phyloP scores from a whole-genome alignment of 2,888 invertebrate genomes.

The Thera britannica region DNA sequence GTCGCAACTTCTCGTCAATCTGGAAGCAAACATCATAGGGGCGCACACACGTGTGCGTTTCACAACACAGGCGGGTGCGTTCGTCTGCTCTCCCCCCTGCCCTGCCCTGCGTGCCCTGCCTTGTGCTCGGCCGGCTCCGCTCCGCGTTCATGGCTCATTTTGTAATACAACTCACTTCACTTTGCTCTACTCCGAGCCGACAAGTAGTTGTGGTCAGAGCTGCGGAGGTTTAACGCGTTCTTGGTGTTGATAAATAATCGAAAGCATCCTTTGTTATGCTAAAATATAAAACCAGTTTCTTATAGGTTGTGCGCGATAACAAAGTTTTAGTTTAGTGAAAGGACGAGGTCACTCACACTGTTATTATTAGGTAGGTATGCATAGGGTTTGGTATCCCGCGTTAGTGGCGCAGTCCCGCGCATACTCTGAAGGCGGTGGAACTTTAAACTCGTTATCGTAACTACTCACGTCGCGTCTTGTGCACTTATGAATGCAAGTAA shows the following conservation, averaged over 20 bases:
- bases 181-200: slow-evolving; percentile 51
- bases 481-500: slow-evolving; percentile 48
- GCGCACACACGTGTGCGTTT: slow-evolving; percentile 63
- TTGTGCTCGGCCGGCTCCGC: slow-evolving; percentile 46
- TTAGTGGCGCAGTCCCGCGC: slow-evolving; percentile 60
- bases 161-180: slow-evolving; percentile 65
- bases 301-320: slow-evolving; percentile 51
- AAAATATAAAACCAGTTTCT: slow-evolving; percentile 49
- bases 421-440: slow-evolving; percentile 59
- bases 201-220: slow-evolving; percentile 66
- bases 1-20: slow-evolving; percentile 44
- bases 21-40: slow-evolving; percentile 50
- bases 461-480: slow-evolving; percentile 31
- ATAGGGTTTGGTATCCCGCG: slow-evolving; percentile 39
- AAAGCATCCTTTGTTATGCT: slow-evolving; percentile 64
- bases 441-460: slow-evolving; percentile 59
- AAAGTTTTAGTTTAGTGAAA: slow-evolving; percentile 60
- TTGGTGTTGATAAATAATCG: slow-evolving; percentile 38
- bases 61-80: slow-evolving; percentile 55
- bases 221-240: slow-evolving; percentile 59
- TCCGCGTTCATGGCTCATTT: slow-evolving; percentile 61
- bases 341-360: slow-evolving; percentile 62
- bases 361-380: slow-evolving; percentile 22
- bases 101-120: slow-evolving; percentile 40
- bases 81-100: slow-evolving; percentile 18